Evolutionary conservation across 2,888 invertebrate genomes (phyloP), one percentile per base, ranked within the genome.

Genomic region (Eurois occulta): DNA sequence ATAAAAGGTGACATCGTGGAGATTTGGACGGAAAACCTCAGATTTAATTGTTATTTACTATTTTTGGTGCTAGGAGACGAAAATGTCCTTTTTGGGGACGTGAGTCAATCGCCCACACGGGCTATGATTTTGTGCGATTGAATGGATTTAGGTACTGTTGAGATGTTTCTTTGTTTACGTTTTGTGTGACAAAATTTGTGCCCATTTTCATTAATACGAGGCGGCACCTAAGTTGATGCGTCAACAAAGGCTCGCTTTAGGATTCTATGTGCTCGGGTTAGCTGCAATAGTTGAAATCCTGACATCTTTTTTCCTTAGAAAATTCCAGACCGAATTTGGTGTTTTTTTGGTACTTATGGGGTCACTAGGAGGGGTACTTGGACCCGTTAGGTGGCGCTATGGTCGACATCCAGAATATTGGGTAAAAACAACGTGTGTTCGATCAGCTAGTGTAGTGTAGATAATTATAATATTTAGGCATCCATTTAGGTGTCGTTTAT

Each of bases 1-100:
- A 89, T 91, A 88, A 91, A 92, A 86, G 92, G 84, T 87, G 75
- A 85, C 85, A 87, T 93, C 93, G 93, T 93, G 93, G 88, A 84
- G 87, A 91, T 93, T 91, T 91, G 91, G 92, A 89, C 91, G 90
- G 90, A 92, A 62, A 92, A 90, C 58, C 90, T 87, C 88, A 77
- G 79, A 70, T 90, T 90, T 91, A 88, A 84, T 88, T 88, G 87
- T 81, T 87, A 77, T 77, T 72, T 76, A 74, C 88, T 85, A 81
- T 86, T 87, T 88, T 85, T 80, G 86, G 84, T 71, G 73, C 83
- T 88, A 87, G 87, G 86, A 90, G 87, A 86, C 88, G 81, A 87
- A 87, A 90, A 91, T 88, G 83, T 77, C 90, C 90, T 87, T 87
- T 85, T 89, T 78, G 13, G 88, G 89, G 32, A 21, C 46, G 73